A percentile compares a stretch with the other conserved stretches of the same genome.
Conservation (phyloP, 2,113 vertebrate species). For the Tachysurus fulvidraco region DNA sequence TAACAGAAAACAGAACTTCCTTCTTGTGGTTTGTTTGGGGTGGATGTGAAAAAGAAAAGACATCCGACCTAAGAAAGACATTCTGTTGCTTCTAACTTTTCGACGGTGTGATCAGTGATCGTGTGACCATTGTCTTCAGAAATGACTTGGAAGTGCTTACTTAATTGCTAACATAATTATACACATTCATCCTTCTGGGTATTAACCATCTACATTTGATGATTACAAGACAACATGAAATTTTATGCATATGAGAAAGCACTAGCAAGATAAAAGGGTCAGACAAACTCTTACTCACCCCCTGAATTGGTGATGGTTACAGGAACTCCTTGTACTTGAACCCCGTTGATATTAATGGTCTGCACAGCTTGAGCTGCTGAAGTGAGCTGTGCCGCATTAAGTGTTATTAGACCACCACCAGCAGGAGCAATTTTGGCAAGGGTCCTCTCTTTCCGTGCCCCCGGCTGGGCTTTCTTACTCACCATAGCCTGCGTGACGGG, state of each 20-base stretch:
- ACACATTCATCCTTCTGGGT: neutral
- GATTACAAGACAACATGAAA: neutral
- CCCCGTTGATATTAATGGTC: slow-evolving; percentile 96
- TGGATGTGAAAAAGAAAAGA: too few relatives aligned
- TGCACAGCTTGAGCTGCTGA: slow-evolving; percentile 87
- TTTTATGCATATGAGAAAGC: neutral
- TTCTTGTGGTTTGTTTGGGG: too few relatives aligned
- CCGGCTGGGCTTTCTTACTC: slow-evolving; percentile 68
- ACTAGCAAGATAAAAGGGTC: neutral
- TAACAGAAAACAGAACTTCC: too few relatives aligned
- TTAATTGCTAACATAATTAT: too few relatives aligned
- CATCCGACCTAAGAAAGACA: too few relatives aligned
- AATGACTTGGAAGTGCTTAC: too few relatives aligned
- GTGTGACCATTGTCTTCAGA: too few relatives aligned
- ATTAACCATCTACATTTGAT: neutral
- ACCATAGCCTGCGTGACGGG: slow-evolving; percentile 47
- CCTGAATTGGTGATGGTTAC: slow-evolving; percentile 93
- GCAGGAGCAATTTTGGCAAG: slow-evolving; percentile 94
- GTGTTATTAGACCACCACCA: slow-evolving; percentile 84
- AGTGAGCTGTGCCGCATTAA: slow-evolving; percentile 84
- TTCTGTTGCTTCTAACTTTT: too few relatives aligned
- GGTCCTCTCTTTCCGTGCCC: slow-evolving; percentile 82
- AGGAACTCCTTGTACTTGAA: slow-evolving; percentile 93
- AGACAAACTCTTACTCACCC: slow-evolving; percentile 69
- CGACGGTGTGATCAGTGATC: too few relatives aligned